Evolutionary conservation across 2,797 vertebrate genomes (phyloP), one percentile per base, ranked within the genome.

Genomic region (Chaetophractus vellerosus): DNA sequence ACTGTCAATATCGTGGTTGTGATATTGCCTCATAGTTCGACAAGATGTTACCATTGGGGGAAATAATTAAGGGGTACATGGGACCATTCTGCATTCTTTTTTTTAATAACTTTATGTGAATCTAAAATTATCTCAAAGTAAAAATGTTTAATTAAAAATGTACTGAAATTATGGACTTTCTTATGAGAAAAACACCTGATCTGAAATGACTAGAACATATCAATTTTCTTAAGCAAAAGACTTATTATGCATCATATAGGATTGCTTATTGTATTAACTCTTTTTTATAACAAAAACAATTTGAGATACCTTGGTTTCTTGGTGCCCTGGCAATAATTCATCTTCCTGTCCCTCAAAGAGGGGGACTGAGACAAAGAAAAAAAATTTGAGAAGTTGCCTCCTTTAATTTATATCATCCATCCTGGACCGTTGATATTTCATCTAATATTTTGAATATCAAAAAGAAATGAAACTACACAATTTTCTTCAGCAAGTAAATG

Each of bases 371-470:
- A 81, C 23, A 57, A 78, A 93, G 31, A 63, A 61, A 55, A 59
- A 45, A 66, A 48, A 61, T 63, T n/a, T 33, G 9, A 52, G 50
- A 50, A 74, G 61, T 64, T n/a, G 24, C 4, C 23, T 41, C 8
- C 12, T 95, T 79, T 41, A 86, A 10, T 63, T 7, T 64, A 7
- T 69, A 93, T 48, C 21, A 41, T 75, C 68, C 41, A 63, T 45
- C 4, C 4, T 7, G 63, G 19, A 81, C 75, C 38, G 81, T 10
- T 91, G 82, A 24, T 24, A 93, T 81, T 91, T 78, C 24, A 52
- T 36, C 23, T 55, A 83, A 33, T 88, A 71, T 59, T 91, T 61
- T 92, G 31, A 95, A n/a, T 84, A 61, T 80, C 45, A 94, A 64
- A 78, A 55, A 93, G 16, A 95, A 93, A 79, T 75, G 14, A 96